Evolutionary conservation across 2,113 vertebrate genomes (phyloP).

Genomic region (Brachionichthys hirsutus): DNA sequence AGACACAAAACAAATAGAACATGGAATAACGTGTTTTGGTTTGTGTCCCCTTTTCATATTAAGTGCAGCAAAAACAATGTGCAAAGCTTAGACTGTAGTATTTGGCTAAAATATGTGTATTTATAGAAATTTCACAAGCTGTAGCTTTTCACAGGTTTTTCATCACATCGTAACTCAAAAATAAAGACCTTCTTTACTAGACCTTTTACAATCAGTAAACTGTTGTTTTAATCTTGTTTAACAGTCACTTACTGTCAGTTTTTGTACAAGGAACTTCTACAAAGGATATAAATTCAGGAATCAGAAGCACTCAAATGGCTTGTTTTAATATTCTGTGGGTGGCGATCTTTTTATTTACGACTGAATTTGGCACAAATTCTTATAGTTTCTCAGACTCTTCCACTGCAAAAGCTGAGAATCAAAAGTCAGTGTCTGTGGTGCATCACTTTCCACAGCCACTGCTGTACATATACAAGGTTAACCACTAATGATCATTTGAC

Average conservation of each 20-base stretch:
- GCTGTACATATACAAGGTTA: constrained; percentile 34
- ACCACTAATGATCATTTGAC: constrained; percentile 54
- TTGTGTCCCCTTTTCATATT: constrained; percentile 46
- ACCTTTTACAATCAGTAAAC: constrained; percentile 68
- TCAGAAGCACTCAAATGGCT: constrained; percentile 52
- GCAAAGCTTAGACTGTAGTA: constrained; percentile 24
- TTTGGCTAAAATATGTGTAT: constrained; percentile 50
- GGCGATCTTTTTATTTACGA: constrained; percentile 56
- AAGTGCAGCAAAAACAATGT: constrained; percentile 46
- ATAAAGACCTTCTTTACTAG: constrained; percentile 68
- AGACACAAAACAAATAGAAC: constrained; percentile 1
- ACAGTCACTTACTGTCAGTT: constrained; percentile 66
- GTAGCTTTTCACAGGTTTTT: constrained; percentile 65
- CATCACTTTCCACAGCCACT: constrained; percentile 28
- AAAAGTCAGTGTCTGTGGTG: constrained; percentile 38
- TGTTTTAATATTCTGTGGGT: constrained; percentile 59
- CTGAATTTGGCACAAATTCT: constrained; percentile 40
- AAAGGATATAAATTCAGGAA: constrained; percentile 52
- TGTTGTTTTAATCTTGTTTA: constrained; percentile 63
- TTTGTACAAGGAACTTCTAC: constrained; percentile 55
- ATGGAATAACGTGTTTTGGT: constrained; percentile 27
- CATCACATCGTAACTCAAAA: constrained; percentile 68
- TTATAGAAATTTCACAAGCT: constrained; percentile 63
- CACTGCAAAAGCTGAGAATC: constrained; percentile 46
- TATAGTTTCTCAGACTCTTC: constrained; percentile 35